Base-by-base conservation (phyloP, 2,888 invertebrate genomes). In the Apomyelois bistriatella region DNA sequence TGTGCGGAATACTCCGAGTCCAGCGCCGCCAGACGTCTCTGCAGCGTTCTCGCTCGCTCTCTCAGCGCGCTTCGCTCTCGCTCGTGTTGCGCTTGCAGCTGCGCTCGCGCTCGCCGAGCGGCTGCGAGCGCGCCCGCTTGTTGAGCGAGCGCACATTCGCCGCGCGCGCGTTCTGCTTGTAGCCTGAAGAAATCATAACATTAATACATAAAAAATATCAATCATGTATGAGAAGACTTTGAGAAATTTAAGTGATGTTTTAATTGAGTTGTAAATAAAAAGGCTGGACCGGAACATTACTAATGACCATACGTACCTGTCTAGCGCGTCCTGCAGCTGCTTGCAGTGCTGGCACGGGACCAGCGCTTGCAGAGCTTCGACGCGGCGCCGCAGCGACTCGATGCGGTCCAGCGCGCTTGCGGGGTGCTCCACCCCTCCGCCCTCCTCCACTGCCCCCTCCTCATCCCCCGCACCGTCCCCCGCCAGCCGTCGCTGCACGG, bases 1-100 rank as follows among this genome's bases (percentile, higher is more conserved):
- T 97, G 97, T 65, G 95, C 95, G 52, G 95, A 93, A 79, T 96
- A 96, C 81, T 97, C 97, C 6, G 95, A 93, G 77, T 96, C 95
- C 55, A 96, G 89, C 35, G 94, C 92, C 59, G 93, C 94, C 58
- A 96, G 91, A 16, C 94, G 91, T 35, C 94, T 92, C 76, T 95
- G 95, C 64, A 96, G 84, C 58, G 94, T 92, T 55, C 93, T 92
- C 53, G 95, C 93, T 54, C 94, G 93, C 68, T 96, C 95, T 32
- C 94, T 79, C 52, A 93, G 85, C 56, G 91, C 91, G 28, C 92
- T 92, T 60, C 92, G 92, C 74, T 92, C 86, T 57, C 93, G 91
- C 66, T 92, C 88, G 76, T 92, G 92, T 74, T 82, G 82, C 62
- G 84, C 75, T 68, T 81, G 79, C 51, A 85, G 81, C 67, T 80